Evolutionary conservation across 2,888 invertebrate genomes (phyloP), one percentile per base, ranked within the genome.

Genomic region (Mythimna albipuncta): DNA sequence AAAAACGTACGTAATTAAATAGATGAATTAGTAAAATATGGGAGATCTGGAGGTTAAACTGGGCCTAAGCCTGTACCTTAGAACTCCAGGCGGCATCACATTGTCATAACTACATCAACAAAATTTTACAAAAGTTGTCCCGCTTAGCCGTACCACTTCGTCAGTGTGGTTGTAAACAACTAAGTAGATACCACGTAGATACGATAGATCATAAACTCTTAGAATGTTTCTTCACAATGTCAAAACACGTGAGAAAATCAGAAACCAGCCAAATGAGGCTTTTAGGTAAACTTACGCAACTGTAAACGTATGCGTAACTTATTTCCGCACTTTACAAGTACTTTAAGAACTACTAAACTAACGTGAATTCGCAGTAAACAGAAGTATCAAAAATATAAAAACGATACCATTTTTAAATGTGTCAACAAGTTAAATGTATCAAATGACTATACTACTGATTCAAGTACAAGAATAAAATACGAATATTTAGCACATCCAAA

Each of bases 401-500:
- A 61, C 9, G 35, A 38, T 59, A 66, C 68, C 38, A 59, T n/a
- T 64, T 63, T 21, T 16, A 55, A 59, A 69, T 61, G n/a, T 67
- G 35, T 47, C 55, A 69, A 68, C 64, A 67, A 65, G 32, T 50
- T 41, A 62, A 63, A 62, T 55, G 16, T 47, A 54, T 61, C 16
- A 61, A 79, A 47, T 58, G 26, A 54, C 50, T 6, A 7, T 35
- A 32, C 54, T 74, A 62, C 72, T 68, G 74, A 68, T 75, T 68
- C 54, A 65, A 68, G 57, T 59, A 71, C 70, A 16, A 47, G 47
- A 47, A 16, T 16, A 13, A 19, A 19, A 50, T 19, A 50, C 32
- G n/a, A 65, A 59, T 58, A 67, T 38, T 75, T 81, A 80, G 47
- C 77, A 77, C 72, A 32, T 41, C 47, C 81, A 69, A 73, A 79